These are phyloP conservation scores for Promerops cafer DNA, from an alignment of 2,113 vertebrate species.

Conservation along the genomic window DNA sequence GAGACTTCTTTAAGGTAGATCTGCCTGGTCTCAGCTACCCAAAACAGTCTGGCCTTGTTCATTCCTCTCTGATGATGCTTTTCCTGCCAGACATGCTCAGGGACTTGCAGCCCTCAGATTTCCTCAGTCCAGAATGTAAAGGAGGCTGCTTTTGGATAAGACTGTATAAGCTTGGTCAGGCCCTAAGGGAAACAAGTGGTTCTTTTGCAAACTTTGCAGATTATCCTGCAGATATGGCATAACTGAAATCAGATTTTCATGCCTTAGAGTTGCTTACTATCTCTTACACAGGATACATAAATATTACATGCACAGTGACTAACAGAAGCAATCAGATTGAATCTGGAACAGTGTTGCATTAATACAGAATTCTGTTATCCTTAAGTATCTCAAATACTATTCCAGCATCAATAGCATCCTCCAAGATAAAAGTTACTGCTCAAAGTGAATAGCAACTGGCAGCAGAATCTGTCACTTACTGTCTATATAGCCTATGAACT, in stretches of 20 bases:
- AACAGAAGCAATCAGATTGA: constrained; percentile 12
- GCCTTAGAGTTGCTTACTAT: background rate
- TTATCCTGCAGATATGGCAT: background rate
- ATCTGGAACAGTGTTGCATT: constrained; percentile 43
- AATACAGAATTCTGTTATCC: constrained; percentile 28
- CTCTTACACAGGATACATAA: constrained; percentile 9
- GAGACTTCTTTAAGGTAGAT: background rate
- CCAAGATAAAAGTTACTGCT: constrained; percentile 38
- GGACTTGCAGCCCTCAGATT: background rate
- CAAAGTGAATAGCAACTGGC: constrained; percentile 10
- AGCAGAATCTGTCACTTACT: constrained; percentile 1
- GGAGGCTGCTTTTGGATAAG: background rate
- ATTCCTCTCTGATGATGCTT: background rate
- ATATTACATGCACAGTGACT: constrained; percentile 38
- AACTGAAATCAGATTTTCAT: constrained; percentile 5
- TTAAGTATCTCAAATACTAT: constrained; percentile 13
- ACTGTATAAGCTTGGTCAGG: background rate
- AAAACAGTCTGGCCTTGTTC: background rate
- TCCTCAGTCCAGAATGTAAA: background rate
- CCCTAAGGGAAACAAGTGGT: background rate
- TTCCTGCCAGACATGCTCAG: background rate
- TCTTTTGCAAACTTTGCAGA: background rate
- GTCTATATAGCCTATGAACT: background rate
- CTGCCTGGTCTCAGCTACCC: background rate
- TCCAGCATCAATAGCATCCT: background rate